Conservation (phyloP, 2,113 vertebrate species). For the Scolopax mira region DNA sequence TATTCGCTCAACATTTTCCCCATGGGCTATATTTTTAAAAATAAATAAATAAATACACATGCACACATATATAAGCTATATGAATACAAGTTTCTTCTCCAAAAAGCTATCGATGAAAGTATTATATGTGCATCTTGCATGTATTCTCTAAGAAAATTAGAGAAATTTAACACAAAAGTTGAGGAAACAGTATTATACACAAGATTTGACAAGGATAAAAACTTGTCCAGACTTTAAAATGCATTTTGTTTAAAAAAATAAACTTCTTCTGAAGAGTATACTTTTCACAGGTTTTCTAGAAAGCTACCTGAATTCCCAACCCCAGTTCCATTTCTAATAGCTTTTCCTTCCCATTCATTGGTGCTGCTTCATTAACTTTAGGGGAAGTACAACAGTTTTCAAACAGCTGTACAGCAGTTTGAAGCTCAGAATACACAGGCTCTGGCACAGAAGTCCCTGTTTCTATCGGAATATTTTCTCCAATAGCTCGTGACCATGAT, state of each 20-base stretch:
- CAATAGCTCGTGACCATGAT: neutral
- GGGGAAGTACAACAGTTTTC: neutral
- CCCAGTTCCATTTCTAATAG: neutral
- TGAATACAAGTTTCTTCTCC: neutral
- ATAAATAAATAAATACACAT: neutral
- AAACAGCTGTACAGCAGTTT: neutral
- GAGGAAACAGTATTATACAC: neutral
- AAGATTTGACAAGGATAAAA: neutral
- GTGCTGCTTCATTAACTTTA: neutral
- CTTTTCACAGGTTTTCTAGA: neutral
- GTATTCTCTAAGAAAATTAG: neutral
- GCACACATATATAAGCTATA: too few species aligned
- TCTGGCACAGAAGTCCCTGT: slow-evolving; percentile 17
- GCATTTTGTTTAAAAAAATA: neutral
- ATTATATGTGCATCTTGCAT: neutral
- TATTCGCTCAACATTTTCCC: neutral
- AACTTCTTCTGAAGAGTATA: neutral
- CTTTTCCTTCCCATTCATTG: neutral
- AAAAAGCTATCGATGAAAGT: neutral
- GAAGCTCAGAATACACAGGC: neutral
- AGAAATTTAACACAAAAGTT: neutral
- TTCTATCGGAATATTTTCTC: neutral
- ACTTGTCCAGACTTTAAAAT: neutral
- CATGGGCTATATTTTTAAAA: neutral
- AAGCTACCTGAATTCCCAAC: neutral